phyloP scores from a whole-genome alignment of 2,797 vertebrate genomes.

The Natrix natrix region DNA sequence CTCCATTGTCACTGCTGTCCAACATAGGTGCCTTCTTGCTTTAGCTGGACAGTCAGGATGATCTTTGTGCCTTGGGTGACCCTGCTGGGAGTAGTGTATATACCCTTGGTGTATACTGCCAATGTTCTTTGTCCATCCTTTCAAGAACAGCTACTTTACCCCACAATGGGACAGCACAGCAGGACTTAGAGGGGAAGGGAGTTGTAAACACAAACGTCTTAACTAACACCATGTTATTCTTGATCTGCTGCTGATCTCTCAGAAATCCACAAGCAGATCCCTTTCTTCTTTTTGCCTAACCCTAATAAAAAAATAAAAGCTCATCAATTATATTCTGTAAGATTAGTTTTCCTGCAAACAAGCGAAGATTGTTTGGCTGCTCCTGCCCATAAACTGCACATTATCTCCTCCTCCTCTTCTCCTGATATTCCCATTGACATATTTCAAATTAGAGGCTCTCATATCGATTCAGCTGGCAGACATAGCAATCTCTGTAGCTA shows the following conservation, averaged over 20 bases:
- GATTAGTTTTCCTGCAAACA: background rate
- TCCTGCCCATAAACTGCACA: background rate
- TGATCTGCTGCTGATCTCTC: background rate
- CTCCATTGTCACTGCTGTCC: background rate
- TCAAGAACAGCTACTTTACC: background rate
- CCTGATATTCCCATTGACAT: background rate
- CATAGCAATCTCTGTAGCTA: background rate
- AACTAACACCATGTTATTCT: background rate
- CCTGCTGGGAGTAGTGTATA: background rate
- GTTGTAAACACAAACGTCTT: background rate
- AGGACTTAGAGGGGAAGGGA: background rate
- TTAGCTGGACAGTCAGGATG: background rate
- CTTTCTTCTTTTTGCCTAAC: background rate
- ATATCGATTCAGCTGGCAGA: background rate
- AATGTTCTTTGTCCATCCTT: background rate
- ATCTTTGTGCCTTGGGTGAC: background rate
- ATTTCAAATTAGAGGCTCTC: background rate
- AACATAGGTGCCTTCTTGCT: background rate
- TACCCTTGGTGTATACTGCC: background rate
- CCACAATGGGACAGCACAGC: background rate
- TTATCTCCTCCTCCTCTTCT: background rate
- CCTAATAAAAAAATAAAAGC: background rate
- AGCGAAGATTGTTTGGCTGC: background rate
- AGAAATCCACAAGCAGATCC: background rate
- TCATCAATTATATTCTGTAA: background rate